These are phyloP conservation scores for Dynastes tityus DNA, from an alignment of 2,888 invertebrate genomes.

Conservation along the genomic window DNA sequence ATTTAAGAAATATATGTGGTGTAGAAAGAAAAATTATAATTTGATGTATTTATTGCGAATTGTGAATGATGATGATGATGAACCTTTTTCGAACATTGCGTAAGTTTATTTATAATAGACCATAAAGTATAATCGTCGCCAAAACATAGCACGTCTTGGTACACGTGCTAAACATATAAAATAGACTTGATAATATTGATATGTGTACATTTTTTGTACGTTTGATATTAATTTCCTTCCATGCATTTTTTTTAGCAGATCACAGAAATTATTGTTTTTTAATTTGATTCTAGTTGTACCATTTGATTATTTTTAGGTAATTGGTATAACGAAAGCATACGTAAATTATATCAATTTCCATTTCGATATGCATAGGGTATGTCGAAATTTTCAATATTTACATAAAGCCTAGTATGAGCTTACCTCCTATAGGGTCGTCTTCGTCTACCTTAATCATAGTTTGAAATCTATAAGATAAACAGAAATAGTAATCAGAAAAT, in stretches of 20 bases:
- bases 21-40: no score
- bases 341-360: background rate
- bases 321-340: background rate
- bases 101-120: conserved; percentile 3
- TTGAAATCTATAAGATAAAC: conserved; percentile 53
- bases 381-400: background rate
- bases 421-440: conserved; percentile 91
- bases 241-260: background rate
- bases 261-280: no score
- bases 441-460: conserved; percentile 93
- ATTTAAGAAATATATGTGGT: no score
- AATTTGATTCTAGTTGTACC: no score
- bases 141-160: conserved; percentile 20
- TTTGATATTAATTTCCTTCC: background rate
- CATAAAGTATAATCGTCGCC: background rate
- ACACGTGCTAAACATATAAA: conserved; percentile 4
- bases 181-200: background rate
- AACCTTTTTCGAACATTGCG: background rate
- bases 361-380: background rate
- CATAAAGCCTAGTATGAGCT: conserved; percentile 65
- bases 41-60: background rate
- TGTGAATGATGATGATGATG: background rate
- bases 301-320: no score
- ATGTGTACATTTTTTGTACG: background rate
- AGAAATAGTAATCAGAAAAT: conserved; percentile 29